Percentiles rank a stretch among this genome's conserved stretches.
These are phyloP conservation scores for Drosophila hamatofila DNA, from an alignment of 2,888 invertebrate genomes.

Conservation along the genomic window DNA sequence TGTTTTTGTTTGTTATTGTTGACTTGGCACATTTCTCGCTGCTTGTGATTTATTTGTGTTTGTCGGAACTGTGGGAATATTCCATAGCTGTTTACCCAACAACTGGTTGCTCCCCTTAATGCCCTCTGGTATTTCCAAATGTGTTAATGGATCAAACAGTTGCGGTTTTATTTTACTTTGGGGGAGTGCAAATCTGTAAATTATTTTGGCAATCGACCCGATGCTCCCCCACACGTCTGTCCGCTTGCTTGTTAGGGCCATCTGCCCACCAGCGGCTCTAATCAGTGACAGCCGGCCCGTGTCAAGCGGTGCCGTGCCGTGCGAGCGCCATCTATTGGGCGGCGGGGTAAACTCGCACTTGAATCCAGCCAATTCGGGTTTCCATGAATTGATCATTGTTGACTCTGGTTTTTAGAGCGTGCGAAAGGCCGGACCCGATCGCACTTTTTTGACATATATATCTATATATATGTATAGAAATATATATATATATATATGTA, in stretches of 20 bases:
- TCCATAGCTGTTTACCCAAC: slow-evolving; percentile 69
- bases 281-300: slow-evolving; percentile 49
- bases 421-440: slow-evolving; percentile 56
- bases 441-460: slow-evolving; percentile 5
- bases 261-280: slow-evolving; percentile 44
- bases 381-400: slow-evolving; percentile 46
- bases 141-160: slow-evolving; percentile 74
- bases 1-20: slow-evolving; percentile 52
- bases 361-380: slow-evolving; percentile 35
- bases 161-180: slow-evolving; percentile 15
- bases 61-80: slow-evolving; percentile 71
- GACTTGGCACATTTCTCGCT: slow-evolving; percentile 69
- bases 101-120: slow-evolving; percentile 23
- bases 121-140: neutral
- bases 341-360: neutral
- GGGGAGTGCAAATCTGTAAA: slow-evolving; percentile 39
- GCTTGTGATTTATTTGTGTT: slow-evolving; percentile 66
- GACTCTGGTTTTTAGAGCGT: slow-evolving; percentile 65
- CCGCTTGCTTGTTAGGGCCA: slow-evolving; percentile 21
- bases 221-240: neutral
- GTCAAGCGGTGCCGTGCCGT: slow-evolving; percentile 43
- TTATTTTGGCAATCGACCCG: slow-evolving; percentile 51
- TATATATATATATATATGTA: neutral
- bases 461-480: neutral
- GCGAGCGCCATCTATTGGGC: slow-evolving; percentile 48